Evolutionary conservation across 37 sponge, comb jelly and placozoan species (phyloP).

Genomic region (Agelas oroides): DNA sequence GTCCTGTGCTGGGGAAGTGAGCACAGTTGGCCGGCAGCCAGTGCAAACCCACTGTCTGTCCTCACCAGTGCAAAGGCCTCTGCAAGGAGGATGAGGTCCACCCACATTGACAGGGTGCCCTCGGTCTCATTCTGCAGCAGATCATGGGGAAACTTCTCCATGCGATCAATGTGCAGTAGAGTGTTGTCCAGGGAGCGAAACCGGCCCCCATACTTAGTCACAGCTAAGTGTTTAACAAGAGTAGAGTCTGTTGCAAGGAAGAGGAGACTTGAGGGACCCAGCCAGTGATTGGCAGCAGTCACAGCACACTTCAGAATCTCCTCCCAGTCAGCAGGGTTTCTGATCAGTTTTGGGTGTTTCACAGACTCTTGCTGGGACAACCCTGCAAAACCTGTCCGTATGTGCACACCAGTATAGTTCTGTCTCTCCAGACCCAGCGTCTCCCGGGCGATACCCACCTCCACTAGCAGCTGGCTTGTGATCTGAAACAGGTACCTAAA

Average conservation of each 20-base stretch:
- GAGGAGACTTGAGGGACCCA: constrained; percentile 6
- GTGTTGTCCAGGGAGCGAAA: constrained; percentile 23
- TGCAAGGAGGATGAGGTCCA: constrained; percentile 52
- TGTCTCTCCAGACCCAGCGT: constrained; percentile 8
- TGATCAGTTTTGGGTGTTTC: constrained; percentile 19
- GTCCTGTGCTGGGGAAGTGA: not conserved
- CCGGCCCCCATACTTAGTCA: constrained; percentile 17
- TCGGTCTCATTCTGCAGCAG: not conserved
- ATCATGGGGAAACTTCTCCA: constrained; percentile 13
- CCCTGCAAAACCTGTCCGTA: constrained; percentile 60
- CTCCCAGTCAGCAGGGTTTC: not conserved
- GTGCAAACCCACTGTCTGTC: not conserved
- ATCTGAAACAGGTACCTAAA: constrained; percentile 52
- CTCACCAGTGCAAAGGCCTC: constrained; percentile 11
- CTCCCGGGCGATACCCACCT: not conserved
- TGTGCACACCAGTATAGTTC: constrained; percentile 30
- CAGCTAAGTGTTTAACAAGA: constrained; percentile 37
- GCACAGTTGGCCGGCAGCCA: not conserved
- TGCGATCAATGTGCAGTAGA: constrained; percentile 35
- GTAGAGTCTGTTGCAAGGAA: constrained; percentile 49
- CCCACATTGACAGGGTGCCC: constrained; percentile 28
- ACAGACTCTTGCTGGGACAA: not conserved
- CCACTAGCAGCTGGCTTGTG: not conserved
- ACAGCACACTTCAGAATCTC: constrained; percentile 36
- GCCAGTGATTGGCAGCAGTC: not conserved